Evolutionary conservation across 2,797 vertebrate genomes (phyloP).

Genomic region (Parotocinclus haroldoi): DNA sequence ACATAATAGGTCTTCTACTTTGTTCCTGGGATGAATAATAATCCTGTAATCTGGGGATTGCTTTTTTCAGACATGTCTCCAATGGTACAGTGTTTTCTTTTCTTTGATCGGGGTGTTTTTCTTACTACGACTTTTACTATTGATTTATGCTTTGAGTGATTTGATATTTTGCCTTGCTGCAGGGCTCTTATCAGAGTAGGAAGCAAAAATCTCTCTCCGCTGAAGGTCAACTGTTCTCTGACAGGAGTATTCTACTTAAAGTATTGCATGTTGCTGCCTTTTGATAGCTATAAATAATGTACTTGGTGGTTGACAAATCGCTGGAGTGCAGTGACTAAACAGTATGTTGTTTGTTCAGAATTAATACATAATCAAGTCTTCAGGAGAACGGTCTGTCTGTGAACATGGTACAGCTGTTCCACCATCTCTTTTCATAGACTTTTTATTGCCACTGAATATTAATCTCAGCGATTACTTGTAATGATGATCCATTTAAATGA

Average conservation of each 20-base stretch:
- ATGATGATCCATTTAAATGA: conserved; percentile 3
- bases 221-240: conserved; percentile 34
- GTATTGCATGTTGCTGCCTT: conserved; percentile 7
- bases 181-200: conserved; percentile 18
- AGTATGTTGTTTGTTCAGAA: conserved; percentile 16
- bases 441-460: not conserved
- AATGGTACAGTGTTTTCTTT: conserved; percentile 2
- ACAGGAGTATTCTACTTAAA: conserved; percentile 29
- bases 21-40: not conserved
- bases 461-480: not conserved
- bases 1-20: not conserved
- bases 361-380: not conserved
- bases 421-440: not conserved
- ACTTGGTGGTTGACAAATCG: conserved; percentile 18
- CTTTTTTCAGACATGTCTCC: conserved; percentile 12
- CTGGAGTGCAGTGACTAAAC: conserved; percentile 3
- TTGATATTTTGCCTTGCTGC: conserved; percentile 37
- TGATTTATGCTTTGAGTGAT: conserved; percentile 38
- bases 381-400: not conserved
- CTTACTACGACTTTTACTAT: conserved; percentile 16
- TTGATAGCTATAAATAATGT: conserved; percentile 44
- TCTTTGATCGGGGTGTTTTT: not conserved
- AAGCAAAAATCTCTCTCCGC: conserved; percentile 29
- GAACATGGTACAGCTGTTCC: no score
- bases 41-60: conserved; percentile 9